Percentiles rank a stretch among this genome's conserved stretches.
These are phyloP conservation scores for Dendrocincla fuliginosa DNA, from an alignment of 2,797 vertebrate species.

Conservation along the genomic window DNA sequence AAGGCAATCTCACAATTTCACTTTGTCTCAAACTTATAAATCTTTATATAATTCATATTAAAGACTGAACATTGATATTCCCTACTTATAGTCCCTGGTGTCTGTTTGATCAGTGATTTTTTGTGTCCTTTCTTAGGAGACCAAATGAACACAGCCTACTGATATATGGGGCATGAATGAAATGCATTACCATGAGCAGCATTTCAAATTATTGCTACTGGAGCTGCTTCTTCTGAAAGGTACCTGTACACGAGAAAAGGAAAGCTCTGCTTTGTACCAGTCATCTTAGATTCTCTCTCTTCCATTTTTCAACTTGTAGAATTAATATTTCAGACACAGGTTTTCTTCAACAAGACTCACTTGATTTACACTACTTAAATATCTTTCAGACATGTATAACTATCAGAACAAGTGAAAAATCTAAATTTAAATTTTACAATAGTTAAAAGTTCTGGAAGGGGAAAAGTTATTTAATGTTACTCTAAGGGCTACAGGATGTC, in stretches of 20 bases:
- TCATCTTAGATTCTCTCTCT: constrained; percentile 17
- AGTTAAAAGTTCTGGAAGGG: background rate
- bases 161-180: background rate
- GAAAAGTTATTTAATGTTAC: background rate
- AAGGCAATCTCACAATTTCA: background rate
- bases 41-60: background rate
- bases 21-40: background rate
- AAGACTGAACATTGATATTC: background rate
- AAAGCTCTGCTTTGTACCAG: background rate
- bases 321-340: background rate
- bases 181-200: background rate
- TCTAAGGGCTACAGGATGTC: background rate
- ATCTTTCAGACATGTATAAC: background rate
- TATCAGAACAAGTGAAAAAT: background rate
- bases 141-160: background rate
- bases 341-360: background rate
- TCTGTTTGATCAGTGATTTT: background rate
- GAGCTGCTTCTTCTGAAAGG: background rate
- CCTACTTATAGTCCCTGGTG: background rate
- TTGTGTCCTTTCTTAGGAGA: background rate
- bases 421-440: background rate
- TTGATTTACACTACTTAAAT: background rate
- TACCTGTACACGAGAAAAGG: background rate
- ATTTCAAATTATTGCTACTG: background rate
- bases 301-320: background rate